phyloP scores from a whole-genome alignment of 30 jellyfish, hydroid and myxozoan species.

The Aurelia coerulea region DNA sequence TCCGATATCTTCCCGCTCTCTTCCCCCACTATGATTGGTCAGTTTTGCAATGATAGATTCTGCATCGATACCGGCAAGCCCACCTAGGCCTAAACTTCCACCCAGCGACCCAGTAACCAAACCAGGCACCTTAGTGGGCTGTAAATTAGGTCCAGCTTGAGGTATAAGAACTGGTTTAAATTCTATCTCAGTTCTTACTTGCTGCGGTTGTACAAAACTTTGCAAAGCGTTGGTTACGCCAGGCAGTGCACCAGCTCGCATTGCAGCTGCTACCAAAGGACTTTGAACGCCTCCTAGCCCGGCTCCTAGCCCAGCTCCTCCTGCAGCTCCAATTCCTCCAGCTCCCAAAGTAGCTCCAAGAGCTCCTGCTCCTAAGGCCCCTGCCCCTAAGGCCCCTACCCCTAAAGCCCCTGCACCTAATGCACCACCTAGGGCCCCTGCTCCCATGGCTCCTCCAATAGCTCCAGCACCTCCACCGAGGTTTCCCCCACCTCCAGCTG shows the following conservation, averaged over 20 bases:
- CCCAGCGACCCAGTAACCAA: slow-evolving; percentile 61
- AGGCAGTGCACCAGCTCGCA: slow-evolving; percentile 33
- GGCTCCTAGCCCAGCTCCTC: slow-evolving; percentile 36
- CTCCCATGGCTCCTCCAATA: slow-evolving; percentile 40
- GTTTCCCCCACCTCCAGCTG: slow-evolving; percentile 16
- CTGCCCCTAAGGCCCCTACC: slow-evolving; percentile 29
- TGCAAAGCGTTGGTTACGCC: slow-evolving; percentile 20
- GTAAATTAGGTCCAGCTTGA: slow-evolving; percentile 23
- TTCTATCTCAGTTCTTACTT: slow-evolving; percentile 35
- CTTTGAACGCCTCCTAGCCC: slow-evolving; percentile 27
- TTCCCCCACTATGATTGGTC: slow-evolving; percentile 40
- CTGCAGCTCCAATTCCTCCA: slow-evolving; percentile 15
- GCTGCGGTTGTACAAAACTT: slow-evolving; percentile 45
- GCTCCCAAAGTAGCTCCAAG: slow-evolving; percentile 19
- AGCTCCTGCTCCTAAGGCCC: slow-evolving; percentile 21
- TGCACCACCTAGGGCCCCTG: slow-evolving; percentile 14
- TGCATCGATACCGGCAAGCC: slow-evolving; percentile 84
- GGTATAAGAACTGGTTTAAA: slow-evolving; percentile 64
- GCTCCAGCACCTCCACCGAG: slow-evolving; percentile 15
- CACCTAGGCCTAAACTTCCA: slow-evolving; percentile 90
- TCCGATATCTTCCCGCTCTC: slow-evolving; percentile 25
- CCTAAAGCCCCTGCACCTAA: slow-evolving; percentile 30
- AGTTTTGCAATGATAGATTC: slow-evolving; percentile 63
- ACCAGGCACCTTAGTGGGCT: slow-evolving; percentile 37
- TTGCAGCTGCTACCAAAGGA: slow-evolving; percentile 22